Evolutionary conservation across 2,113 vertebrate genomes (phyloP).

Genomic region (Dipodomys spectabilis): DNA sequence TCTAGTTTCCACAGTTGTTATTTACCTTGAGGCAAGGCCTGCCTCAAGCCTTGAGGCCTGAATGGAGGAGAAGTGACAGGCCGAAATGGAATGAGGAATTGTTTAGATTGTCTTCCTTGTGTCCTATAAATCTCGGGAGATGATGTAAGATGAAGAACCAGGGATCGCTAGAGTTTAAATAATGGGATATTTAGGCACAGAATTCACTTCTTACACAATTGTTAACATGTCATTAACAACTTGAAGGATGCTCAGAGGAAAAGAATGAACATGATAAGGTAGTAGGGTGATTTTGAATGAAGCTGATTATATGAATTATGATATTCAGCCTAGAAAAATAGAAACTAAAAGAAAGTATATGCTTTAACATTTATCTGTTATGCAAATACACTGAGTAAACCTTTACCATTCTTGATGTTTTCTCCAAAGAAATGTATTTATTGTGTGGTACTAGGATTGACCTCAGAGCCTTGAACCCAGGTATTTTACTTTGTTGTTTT

Average conservation of each 20-base stretch:
- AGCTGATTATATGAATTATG: not conserved
- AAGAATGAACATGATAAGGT: not conserved
- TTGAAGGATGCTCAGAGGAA: not conserved
- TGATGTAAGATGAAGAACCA: not conserved
- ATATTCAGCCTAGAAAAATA: constrained; percentile 6
- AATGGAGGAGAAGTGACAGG: constrained; percentile 11
- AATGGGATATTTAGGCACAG: not conserved
- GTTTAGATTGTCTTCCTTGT: not conserved
- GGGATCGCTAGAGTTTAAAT: not conserved
- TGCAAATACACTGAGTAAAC: not conserved
- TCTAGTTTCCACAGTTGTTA: constrained; percentile 11
- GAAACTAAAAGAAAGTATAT: not conserved
- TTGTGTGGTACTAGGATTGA: no score
- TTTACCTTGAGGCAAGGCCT: not conserved
- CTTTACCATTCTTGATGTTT: not conserved
- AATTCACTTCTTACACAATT: not conserved
- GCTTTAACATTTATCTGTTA: not conserved
- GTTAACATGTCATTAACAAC: not conserved
- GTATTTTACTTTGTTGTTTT: no score
- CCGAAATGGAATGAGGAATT: constrained; percentile 15
- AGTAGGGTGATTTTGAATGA: not conserved
- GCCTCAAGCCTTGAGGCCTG: not conserved
- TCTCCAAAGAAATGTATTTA: not conserved
- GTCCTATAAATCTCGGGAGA: not conserved
- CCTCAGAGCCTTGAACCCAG: no score